Base-by-base conservation (phyloP, 2,797 vertebrate genomes). In the Stomatorhinus walkeri region DNA sequence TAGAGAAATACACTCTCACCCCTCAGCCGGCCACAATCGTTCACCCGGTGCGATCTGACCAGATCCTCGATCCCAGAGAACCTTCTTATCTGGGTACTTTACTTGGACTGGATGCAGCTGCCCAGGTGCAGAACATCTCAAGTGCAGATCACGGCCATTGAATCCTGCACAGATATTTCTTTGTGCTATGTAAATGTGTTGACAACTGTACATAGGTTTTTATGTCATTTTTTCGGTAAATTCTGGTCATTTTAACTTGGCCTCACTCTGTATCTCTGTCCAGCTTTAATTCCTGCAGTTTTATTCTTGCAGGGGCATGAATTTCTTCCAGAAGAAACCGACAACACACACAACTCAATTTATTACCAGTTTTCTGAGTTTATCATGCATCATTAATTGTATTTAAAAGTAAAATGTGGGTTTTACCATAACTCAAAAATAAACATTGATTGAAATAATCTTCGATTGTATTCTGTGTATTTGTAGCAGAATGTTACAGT, bases 1-100 rank as follows among this genome's bases (percentile, higher is more conserved):
- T 99, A 22, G 98, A 99, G 91, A 99, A 99, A 89, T 99, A 98
- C 61, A 98, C 97, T 1, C 96, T 99, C 36, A 98, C 96, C n/a
- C 97, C 97, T n/a, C 98, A 97, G 90, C 98, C 97, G 2, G 92
- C 97, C 88, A 98, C 97, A 91, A 96, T 99, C 10, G 96, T 97
- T 88, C 98, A 99, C 92, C 97, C 97, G 0, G 97, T 99, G 3
- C 95, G 97, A 87, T 93, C 97, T 0, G 97, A 99, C 88, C 98
- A 98, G 90, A 97, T 99, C 93, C 93, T 99, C 90, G 98, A 99
- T 93, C 96, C 97, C 43, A 94, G 97, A 93, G 98, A 99, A 89
- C 98, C 97, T 91, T 98, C 97, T 0, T 99, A 98, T 85, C 95
- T 99, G 87, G 98, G 98, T 22, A 97, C 98, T 0, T 92, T 99